A percentile compares a stretch with the other conserved stretches of the same genome.
These are phyloP conservation scores for Parnassius apollo DNA, from an alignment of 2,888 invertebrate genomes.

Conservation along the genomic window DNA sequence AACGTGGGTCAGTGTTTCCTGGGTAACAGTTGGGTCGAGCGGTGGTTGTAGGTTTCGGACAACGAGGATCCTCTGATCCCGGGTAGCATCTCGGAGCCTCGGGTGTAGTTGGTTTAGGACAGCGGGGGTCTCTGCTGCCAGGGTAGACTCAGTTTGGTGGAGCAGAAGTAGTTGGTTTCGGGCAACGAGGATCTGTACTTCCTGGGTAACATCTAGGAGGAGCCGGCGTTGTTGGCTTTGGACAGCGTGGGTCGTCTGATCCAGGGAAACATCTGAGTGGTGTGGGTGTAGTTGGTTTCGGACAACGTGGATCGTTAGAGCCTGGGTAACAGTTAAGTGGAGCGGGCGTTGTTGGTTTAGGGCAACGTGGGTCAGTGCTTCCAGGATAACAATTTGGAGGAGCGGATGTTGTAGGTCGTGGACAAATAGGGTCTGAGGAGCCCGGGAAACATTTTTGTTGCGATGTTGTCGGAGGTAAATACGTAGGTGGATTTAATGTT, in stretches of 20 bases:
- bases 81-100: slow-evolving; percentile 29
- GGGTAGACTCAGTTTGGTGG: slow-evolving; percentile 44
- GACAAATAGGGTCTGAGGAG: slow-evolving; percentile 44
- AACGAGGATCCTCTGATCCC: slow-evolving; percentile 40
- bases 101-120: slow-evolving; percentile 37
- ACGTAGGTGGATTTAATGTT: slow-evolving; percentile 38
- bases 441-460: slow-evolving; percentile 41
- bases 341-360: slow-evolving; percentile 22
- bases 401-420: slow-evolving; percentile 40
- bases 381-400: slow-evolving; percentile 47
- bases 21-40: slow-evolving; percentile 38
- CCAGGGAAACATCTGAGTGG: slow-evolving; percentile 35
- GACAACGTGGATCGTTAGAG: slow-evolving; percentile 40
- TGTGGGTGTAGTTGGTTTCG: slow-evolving; percentile 41
- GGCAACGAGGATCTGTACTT: slow-evolving; percentile 5
- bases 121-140: slow-evolving; percentile 4
- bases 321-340: slow-evolving; percentile 29
- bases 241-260: slow-evolving; percentile 35
- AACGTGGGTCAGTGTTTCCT: slow-evolving; percentile 44
- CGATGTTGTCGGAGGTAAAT: slow-evolving; percentile 39
- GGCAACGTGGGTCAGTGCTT: slow-evolving; percentile 52
- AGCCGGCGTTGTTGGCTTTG: slow-evolving; percentile 40
- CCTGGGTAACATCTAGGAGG: slow-evolving; percentile 35
- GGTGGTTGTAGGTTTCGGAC: slow-evolving; percentile 40
- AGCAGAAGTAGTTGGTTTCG: slow-evolving; percentile 26